Conservation (phyloP, 2,797 vertebrate species). For the Heteromormyrus szaboi region DNA sequence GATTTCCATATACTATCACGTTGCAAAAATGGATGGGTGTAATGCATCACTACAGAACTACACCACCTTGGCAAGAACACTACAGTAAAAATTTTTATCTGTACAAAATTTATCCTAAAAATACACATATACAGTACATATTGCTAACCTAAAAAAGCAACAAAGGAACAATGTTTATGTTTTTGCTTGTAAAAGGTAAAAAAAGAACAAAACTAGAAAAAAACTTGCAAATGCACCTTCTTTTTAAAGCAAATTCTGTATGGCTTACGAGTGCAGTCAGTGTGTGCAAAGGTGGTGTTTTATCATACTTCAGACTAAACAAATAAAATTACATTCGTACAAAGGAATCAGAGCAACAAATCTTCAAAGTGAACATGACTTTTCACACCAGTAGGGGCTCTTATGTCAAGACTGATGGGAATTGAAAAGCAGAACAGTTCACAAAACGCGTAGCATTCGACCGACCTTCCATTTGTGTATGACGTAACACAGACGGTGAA, state of each 20-base stretch:
- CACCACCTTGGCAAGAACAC: slow-evolving; percentile 40
- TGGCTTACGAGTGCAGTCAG: slow-evolving; percentile 57
- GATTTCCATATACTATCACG: slow-evolving; percentile 24
- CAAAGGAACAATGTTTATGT: slow-evolving; percentile 23
- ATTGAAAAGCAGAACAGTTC: slow-evolving; percentile 16
- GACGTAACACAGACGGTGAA: slow-evolving; percentile 6
- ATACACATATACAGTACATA: slow-evolving; percentile 43
- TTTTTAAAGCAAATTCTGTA: slow-evolving; percentile 50
- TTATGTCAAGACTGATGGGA: background rate
- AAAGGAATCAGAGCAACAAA: slow-evolving; percentile 17
- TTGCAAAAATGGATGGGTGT: slow-evolving; percentile 22
- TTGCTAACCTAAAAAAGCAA: slow-evolving; percentile 39
- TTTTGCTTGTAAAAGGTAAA: slow-evolving; percentile 27
- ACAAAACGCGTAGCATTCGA: background rate
- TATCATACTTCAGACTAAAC: slow-evolving; percentile 21
- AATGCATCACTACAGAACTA: slow-evolving; percentile 24
- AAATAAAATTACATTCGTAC: slow-evolving; percentile 27
- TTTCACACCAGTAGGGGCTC: background rate
- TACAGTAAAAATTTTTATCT: slow-evolving; percentile 50
- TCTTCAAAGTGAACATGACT: slow-evolving; percentile 31
- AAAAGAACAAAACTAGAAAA: slow-evolving; percentile 27
- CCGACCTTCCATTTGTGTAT: background rate
- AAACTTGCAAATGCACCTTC: slow-evolving; percentile 30
- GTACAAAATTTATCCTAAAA: slow-evolving; percentile 60
- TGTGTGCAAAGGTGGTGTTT: slow-evolving; percentile 34